Evolutionary conservation across 2,888 invertebrate species (phyloP).

Genomic region (Dioctria linearis): DNA sequence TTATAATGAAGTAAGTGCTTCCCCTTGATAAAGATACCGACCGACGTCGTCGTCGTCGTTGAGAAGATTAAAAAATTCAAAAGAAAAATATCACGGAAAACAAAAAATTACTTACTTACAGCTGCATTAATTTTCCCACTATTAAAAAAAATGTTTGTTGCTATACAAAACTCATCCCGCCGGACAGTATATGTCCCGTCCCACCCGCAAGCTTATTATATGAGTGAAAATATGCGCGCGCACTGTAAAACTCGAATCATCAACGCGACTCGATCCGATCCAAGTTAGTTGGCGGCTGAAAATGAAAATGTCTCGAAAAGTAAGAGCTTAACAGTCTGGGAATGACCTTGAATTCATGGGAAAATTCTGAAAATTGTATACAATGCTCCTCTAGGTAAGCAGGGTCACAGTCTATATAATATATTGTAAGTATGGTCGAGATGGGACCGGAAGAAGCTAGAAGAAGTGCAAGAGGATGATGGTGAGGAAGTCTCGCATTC

Average conservation of each 20-base stretch:
- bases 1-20: background rate
- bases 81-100: too few relatives aligned
- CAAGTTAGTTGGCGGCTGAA: constrained; percentile 28
- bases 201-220: too few relatives aligned
- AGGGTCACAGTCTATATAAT: constrained; percentile 1
- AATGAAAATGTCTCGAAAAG: constrained; percentile 54
- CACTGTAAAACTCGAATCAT: too few relatives aligned
- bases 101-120: background rate
- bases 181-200: background rate
- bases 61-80: background rate
- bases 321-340: constrained; percentile 54
- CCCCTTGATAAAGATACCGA: constrained; percentile 22
- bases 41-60: background rate
- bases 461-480: background rate
- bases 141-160: constrained; percentile 28
- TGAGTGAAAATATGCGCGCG: too few relatives aligned
- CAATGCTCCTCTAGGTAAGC: constrained; percentile 1
- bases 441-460: background rate
- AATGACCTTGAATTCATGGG: constrained; percentile 57
- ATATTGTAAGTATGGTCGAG: background rate
- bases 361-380: constrained; percentile 43
- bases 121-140: constrained; percentile 13
- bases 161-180: constrained; percentile 11
- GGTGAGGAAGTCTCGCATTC: constrained; percentile 4
- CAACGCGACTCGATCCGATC: background rate